Evolutionary conservation across 2,888 invertebrate species (phyloP).

Genomic region (Trachelus tabidus): DNA sequence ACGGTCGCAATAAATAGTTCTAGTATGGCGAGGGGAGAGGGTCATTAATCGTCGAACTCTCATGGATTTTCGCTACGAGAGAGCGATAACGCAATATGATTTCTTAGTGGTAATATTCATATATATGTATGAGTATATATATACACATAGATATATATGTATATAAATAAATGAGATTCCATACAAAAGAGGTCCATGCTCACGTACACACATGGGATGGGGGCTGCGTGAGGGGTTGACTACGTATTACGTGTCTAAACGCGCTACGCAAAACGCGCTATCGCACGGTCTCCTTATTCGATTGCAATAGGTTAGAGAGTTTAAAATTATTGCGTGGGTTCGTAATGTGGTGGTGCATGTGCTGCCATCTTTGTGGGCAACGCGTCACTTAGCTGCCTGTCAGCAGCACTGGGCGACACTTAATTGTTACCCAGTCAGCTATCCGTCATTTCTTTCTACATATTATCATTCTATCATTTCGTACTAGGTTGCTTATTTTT

Average conservation of each 20-base stretch:
- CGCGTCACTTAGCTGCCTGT: neutral
- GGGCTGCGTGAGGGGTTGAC: constrained; percentile 35
- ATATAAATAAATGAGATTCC: constrained; percentile 24
- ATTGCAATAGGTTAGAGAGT: constrained; percentile 7
- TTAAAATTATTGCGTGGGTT: constrained; percentile 52
- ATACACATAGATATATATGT: neutral
- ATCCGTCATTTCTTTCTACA: neutral
- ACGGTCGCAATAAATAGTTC: neutral
- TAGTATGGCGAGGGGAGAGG: constrained; percentile 1
- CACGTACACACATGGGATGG: constrained; percentile 40
- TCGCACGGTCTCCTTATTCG: neutral
- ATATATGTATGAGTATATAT: constrained; percentile 10
- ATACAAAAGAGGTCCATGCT: constrained; percentile 48
- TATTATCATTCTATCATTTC: constrained; percentile 7
- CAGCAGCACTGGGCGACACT: neutral
- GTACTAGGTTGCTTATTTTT: neutral
- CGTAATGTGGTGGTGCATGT: constrained; percentile 20
- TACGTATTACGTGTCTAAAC: constrained; percentile 47
- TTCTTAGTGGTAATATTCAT: neutral
- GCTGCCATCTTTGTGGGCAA: neutral
- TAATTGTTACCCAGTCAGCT: neutral
- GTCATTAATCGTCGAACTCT: neutral
- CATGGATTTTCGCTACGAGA: neutral
- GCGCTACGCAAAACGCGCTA: constrained; percentile 47
- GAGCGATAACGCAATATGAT: neutral